phyloP scores from a whole-genome alignment of 2,888 invertebrate species.

The Homarus gammarus region DNA sequence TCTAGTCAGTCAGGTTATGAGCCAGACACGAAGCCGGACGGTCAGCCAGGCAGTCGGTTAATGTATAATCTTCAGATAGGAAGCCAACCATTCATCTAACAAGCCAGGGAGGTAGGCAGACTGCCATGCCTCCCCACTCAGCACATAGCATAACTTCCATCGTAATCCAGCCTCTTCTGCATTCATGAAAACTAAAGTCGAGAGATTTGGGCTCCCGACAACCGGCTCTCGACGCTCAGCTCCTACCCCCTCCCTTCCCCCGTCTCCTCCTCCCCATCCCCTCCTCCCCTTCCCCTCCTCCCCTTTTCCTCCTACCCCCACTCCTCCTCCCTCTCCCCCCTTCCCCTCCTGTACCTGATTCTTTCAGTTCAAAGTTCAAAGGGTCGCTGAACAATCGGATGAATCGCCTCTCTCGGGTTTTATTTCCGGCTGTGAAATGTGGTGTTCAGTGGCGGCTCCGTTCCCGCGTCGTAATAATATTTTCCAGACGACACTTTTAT shows the following conservation, averaged over 20 bases:
- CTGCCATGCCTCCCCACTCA: neutral
- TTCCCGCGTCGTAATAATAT: neutral
- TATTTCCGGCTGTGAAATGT: slow-evolving; percentile 5
- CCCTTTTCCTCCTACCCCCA: too few species aligned
- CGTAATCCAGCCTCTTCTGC: slow-evolving; percentile 15
- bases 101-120: slow-evolving; percentile 11
- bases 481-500: neutral
- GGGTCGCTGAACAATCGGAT: neutral
- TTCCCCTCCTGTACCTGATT: neutral
- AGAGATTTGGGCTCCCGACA: neutral
- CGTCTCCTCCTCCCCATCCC: too few species aligned
- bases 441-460: neutral
- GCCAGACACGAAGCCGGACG: too few species aligned
- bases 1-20: too few species aligned
- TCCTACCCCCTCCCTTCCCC: too few species aligned
- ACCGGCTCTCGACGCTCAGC: neutral
- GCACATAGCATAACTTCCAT: neutral
- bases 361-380: neutral
- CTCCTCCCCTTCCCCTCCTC: too few species aligned
- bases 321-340: too few species aligned
- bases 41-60: too few species aligned
- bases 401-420: neutral
- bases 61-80: too few species aligned
- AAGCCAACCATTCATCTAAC: too few species aligned
- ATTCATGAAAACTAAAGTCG: slow-evolving; percentile 18